These are phyloP conservation scores for Ifrita kowaldi DNA, from an alignment of 2,113 vertebrate species.

Conservation along the genomic window DNA sequence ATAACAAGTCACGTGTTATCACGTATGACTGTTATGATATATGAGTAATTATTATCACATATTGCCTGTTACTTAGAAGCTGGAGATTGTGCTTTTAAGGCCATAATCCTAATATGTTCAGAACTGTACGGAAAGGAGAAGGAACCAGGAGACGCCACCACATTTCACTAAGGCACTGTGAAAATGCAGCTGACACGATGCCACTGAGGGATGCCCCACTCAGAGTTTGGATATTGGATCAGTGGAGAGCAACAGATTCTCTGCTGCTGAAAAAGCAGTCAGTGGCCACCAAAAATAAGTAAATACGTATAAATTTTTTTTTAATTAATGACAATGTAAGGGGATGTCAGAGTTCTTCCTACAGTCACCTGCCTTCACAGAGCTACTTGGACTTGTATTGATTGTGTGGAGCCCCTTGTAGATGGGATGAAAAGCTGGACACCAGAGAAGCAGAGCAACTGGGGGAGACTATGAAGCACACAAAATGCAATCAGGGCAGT, in stretches of 20 bases:
- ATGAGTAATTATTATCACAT: not conserved
- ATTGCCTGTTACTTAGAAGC: not conserved
- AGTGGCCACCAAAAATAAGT: not conserved
- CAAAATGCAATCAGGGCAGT: not conserved
- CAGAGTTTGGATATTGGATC: not conserved
- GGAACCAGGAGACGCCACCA: not conserved
- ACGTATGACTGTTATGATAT: not conserved
- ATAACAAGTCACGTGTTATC: not conserved
- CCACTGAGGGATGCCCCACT: no score
- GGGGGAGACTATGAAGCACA: not conserved
- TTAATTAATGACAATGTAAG: not conserved
- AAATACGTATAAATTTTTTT: not conserved
- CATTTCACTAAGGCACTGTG: not conserved
- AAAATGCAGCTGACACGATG: not conserved
- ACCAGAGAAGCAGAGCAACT: not conserved
- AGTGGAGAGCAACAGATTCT: not conserved
- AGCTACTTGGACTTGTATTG: not conserved
- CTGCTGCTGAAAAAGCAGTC: not conserved
- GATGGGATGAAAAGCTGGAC: not conserved
- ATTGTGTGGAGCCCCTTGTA: not conserved
- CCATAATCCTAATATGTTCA: not conserved
- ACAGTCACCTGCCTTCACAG: rapidly evolving
- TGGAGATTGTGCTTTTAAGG: not conserved
- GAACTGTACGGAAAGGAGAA: not conserved
- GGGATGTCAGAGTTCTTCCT: not conserved